Evolutionary conservation across 2,888 invertebrate genomes (phyloP), one percentile per base, ranked within the genome.

Genomic region (Polylopha cassiicola): DNA sequence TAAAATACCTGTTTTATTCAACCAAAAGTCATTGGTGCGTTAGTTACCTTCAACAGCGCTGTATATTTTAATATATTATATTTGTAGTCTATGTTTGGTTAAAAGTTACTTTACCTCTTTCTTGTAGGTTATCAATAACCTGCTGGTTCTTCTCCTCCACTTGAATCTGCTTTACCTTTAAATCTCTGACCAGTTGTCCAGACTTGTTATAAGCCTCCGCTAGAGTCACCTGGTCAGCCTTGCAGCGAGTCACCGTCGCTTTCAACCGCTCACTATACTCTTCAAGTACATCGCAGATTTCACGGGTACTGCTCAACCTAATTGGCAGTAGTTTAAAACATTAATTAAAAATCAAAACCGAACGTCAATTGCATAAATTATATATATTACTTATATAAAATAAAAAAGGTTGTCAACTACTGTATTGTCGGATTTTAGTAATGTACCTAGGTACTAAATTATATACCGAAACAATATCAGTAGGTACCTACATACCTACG

Each of bases 241-340:
- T 59, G 52, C 64, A 62, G 18, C 78, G 68, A 7, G 64, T 55
- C 34, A 76, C 48, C 6, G 72, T 57, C 17, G 61, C 63, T 20
- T 70, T 71, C 30, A 79, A 58, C 1, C 73, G 58, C 43, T 54
- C 63, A 44, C 58, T 56, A 51, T 69, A 63, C 27, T 71, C 64
- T 42, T 74, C 67, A 16, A 81, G 55, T 31, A 65, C 73, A 39
- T 65, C 68, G 54, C 74, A 72, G n/a, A 78, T 67, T 41, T 61
- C 64, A 16, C 78, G 74, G 20, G 74, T 63, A 44, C 66, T 63
- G 29, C 31, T 53, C 10, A 74, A 27, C 32, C 70, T 70, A 38
- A 1, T 7, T 10, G n/a, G 7, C 1, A 16, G 9, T 17, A 21
- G 9, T 9, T 3, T 29, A 15, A 34, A 18, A 37, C 6, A 22